Evolutionary conservation across 1,140 invertebrate genomes (phyloP).

Genomic region (Drosophila littoralis): DNA sequence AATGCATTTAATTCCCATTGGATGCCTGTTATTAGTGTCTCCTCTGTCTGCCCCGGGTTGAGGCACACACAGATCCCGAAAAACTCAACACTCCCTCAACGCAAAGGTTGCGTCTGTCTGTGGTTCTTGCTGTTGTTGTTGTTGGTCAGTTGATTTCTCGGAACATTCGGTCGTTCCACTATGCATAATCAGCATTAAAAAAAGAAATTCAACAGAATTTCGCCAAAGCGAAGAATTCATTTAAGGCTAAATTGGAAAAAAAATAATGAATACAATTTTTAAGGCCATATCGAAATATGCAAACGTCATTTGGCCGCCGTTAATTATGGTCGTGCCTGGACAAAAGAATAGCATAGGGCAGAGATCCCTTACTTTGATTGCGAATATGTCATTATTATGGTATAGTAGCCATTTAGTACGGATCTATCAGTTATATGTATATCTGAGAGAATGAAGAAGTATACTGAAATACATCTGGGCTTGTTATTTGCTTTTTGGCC

Average conservation of each 20-base stretch:
- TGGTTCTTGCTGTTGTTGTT: constrained; percentile 13
- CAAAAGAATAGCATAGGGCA: not conserved
- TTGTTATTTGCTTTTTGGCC: too few relatives aligned
- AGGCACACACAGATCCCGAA: not conserved
- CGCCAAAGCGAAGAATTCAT: constrained; percentile 39
- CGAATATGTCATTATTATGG: too few relatives aligned
- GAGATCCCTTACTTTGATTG: not conserved
- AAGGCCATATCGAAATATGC: constrained; percentile 50
- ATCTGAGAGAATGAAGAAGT: too few relatives aligned
- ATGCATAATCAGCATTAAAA: constrained; percentile 66
- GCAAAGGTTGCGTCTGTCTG: constrained; percentile 1
- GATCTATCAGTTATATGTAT: too few relatives aligned
- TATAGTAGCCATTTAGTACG: too few relatives aligned
- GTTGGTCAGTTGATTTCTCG: constrained; percentile 51
- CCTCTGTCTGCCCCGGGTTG: constrained; percentile 5
- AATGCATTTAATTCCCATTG: constrained; percentile 30
- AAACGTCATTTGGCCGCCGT: constrained; percentile 65
- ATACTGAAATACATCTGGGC: too few relatives aligned
- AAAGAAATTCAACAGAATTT: constrained; percentile 60
- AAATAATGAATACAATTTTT: constrained; percentile 13
- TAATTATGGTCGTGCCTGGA: constrained; percentile 49
- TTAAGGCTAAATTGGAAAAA: constrained; percentile 22
- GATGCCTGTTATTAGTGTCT: constrained; percentile 31
- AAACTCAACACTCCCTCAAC: constrained; percentile 2
- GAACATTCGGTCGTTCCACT: constrained; percentile 60